A percentile compares a stretch with the other conserved stretches of the same genome.
phyloP scores from a whole-genome alignment of 2,113 vertebrate genomes.

The Elaphurus davidianus region DNA sequence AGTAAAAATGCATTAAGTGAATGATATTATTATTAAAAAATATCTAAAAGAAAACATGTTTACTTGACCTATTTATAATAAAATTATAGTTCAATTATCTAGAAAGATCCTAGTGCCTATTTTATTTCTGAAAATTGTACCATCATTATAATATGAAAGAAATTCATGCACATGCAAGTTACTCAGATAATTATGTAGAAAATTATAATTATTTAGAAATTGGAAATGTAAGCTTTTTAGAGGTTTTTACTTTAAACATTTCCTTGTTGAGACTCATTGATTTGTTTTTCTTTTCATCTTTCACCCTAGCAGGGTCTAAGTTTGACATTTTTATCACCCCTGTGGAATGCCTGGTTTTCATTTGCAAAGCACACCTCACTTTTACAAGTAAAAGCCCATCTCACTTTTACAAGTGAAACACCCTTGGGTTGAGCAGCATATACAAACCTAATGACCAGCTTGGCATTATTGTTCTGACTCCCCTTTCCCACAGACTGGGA shows the following conservation, averaged over 20 bases:
- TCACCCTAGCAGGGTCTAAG: neutral
- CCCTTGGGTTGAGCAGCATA: neutral
- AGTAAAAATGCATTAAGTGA: neutral
- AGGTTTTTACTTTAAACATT: neutral
- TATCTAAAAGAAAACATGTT: neutral
- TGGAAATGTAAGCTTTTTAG: neutral
- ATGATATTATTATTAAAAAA: neutral
- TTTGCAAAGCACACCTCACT: conserved; percentile 50
- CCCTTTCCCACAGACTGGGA: neutral
- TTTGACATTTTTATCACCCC: conserved; percentile 63
- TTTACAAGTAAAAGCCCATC: conserved; percentile 50
- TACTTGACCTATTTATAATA: neutral
- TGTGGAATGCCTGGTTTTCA: conserved; percentile 50
- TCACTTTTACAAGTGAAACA: conserved; percentile 57
- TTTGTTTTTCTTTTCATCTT: conserved; percentile 60
- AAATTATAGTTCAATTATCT: neutral
- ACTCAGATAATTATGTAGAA: neutral
- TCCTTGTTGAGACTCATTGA: neutral
- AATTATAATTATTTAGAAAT: neutral
- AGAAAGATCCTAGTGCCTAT: neutral
- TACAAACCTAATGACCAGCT: neutral
- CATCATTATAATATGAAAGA: neutral
- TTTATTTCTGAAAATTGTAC: neutral
- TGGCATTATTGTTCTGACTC: neutral
- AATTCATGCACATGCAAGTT: neutral